Evolutionary conservation across 2,113 vertebrate species (phyloP), one percentile per base, ranked within the genome.

Genomic region (Irena cyanogastra): DNA sequence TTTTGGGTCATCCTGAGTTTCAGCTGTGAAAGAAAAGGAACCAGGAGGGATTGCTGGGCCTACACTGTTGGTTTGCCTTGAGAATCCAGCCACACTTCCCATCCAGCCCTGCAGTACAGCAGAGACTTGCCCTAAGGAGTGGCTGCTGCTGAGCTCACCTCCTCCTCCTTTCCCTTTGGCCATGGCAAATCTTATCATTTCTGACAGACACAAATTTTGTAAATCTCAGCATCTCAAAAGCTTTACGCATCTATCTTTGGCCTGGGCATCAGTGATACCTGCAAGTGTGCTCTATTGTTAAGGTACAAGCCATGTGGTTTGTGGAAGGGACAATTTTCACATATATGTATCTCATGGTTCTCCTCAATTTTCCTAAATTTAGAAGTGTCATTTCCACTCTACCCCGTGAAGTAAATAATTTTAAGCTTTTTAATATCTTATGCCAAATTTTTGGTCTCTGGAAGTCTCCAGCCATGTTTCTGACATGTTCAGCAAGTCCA

Each of bases 231-330:
- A 56, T 13, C 1, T 7, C 13, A 63, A 28, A 57, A 70, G 27
- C 28, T 66, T 75, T 64, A 71, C 9, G 4, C 8, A 23, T 24
- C 45, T 70, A 52, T 16, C 44, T 44, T 33, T 59, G 20, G 20
- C 52, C 56, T 42, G 30, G 20, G 9, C 15, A 52, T 54, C 47
- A 63, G 30, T 10, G 54, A 56, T 12, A 39, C 2, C 53, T 37
- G 41, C 27, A 80, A 35, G 26, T 6, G 26, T 37, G 10, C 24
- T 52, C 39, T 44, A 30, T 17, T 63, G 27, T 23, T 37, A 64
- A 63, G 11, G 31, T 10, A 19, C 2, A 53, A 2, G 17, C 30
- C 9, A 13, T 0, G 1, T 65, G 44, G 63, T 6, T n/a, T 9
- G 31, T 8, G 20, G 26, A 83, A 83, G 14, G 18, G 31, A 16